Percentiles rank a stretch among this genome's conserved stretches.
Evolutionary conservation across 2,113 vertebrate genomes (phyloP).

Genomic region (Sialia sialis): DNA sequence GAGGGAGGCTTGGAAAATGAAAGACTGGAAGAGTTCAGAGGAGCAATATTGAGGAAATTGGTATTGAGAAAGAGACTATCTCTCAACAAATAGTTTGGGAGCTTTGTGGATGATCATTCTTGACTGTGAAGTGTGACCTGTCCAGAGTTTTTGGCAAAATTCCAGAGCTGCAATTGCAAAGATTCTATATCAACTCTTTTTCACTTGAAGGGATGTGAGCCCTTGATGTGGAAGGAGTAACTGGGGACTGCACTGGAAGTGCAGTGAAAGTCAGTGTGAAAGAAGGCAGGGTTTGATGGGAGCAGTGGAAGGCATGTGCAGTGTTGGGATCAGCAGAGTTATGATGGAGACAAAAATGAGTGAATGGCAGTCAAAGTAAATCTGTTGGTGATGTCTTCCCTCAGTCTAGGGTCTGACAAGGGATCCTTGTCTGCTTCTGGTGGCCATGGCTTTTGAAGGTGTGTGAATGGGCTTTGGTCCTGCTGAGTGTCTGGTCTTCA

Average conservation of each 20-base stretch:
- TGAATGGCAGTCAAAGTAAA: background rate
- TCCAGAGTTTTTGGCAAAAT: background rate
- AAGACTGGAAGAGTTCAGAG: background rate
- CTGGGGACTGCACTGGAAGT: background rate
- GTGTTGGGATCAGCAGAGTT: background rate
- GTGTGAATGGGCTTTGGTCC: background rate
- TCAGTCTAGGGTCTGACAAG: background rate
- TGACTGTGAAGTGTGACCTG: background rate
- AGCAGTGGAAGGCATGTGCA: rapidly evolving
- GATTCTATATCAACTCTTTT: background rate
- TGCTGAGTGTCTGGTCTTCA: background rate
- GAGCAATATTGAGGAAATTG: background rate
- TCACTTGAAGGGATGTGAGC: background rate
- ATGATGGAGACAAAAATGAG: background rate
- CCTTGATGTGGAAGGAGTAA: background rate
- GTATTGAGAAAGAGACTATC: background rate
- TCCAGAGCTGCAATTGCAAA: background rate
- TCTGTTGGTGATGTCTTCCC: background rate
- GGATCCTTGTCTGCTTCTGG: background rate
- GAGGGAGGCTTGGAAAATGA: background rate
- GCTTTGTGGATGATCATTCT: background rate
- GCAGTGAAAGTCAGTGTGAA: background rate
- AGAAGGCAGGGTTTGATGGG: background rate
- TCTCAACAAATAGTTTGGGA: background rate
- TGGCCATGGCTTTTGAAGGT: background rate